These are phyloP conservation scores for Ectemnius cavifrons DNA, from an alignment of 2,888 invertebrate genomes.

Conservation along the genomic window DNA sequence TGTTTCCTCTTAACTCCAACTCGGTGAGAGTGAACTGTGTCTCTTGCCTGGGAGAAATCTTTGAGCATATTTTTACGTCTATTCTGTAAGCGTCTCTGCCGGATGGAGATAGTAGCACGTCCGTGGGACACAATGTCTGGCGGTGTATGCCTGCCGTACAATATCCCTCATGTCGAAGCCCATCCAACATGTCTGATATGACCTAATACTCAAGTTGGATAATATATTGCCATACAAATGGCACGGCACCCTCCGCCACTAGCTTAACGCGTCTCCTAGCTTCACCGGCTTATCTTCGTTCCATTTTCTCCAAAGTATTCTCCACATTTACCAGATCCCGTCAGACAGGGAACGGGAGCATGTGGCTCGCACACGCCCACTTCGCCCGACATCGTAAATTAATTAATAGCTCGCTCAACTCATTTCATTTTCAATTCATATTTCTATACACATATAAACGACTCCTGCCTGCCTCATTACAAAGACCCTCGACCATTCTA, in stretches of 20 bases:
- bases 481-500: too few species aligned
- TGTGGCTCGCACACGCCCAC: too few species aligned
- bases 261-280: conserved; percentile 39
- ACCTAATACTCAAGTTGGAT: conserved; percentile 67
- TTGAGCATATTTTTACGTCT: conserved; percentile 76
- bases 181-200: conserved; percentile 72
- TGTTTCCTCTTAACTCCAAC: too few species aligned
- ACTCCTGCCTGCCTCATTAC: too few species aligned
- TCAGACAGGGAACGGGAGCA: not conserved
- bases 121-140: conserved; percentile 62
- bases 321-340: conserved; percentile 18
- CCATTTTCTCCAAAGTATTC: conserved; percentile 50
- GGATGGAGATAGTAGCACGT: conserved; percentile 75
- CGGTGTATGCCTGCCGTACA: conserved; percentile 65
- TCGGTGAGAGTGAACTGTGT: too few species aligned
- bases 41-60: conserved; percentile 74
- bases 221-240: conserved; percentile 74
- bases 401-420: too few species aligned
- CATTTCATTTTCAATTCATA: too few species aligned
- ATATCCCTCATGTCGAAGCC: conserved; percentile 74
- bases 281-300: conserved; percentile 43
- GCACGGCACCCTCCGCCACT: conserved; percentile 36
- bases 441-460: too few species aligned
- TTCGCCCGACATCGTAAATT: too few species aligned
- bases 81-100: conserved; percentile 72